Evolutionary conservation across 2,113 vertebrate species (phyloP).

Genomic region (Chiloscyllium plagiosum): DNA sequence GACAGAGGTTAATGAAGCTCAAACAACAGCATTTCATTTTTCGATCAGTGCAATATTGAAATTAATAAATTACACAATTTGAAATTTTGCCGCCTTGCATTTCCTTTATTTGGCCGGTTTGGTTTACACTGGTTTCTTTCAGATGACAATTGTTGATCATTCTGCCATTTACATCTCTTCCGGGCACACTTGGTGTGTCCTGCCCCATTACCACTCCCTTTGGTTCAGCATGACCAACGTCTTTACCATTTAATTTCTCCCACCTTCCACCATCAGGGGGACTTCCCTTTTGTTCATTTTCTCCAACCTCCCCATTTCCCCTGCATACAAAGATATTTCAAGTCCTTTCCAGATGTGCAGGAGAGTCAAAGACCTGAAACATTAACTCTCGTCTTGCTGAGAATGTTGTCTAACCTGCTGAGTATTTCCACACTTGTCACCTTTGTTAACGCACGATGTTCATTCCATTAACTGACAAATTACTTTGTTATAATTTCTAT

Average conservation of each 20-base stretch:
- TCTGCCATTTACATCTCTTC: neutral
- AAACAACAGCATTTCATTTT: no score
- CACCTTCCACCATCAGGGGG: neutral
- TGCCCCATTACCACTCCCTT: neutral
- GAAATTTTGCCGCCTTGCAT: no score
- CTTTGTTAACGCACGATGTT: neutral
- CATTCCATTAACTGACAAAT: neutral
- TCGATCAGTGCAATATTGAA: neutral
- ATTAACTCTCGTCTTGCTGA: neutral
- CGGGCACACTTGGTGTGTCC: neutral
- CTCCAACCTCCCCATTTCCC: no score
- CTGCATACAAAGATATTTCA: neutral
- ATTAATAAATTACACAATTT: neutral
- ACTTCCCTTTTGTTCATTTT: neutral
- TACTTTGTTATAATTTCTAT: neutral
- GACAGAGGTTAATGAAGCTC: neutral
- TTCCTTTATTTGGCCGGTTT: neutral
- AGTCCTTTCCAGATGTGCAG: neutral
- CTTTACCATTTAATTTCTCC: neutral
- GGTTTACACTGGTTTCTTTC: neutral
- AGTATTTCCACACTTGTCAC: neutral
- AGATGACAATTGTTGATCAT: neutral
- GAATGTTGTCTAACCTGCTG: neutral
- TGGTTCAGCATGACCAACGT: neutral
- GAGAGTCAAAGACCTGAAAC: neutral